Base-by-base conservation (phyloP, 2,113 vertebrate species). In the Larimichthys polyactis region DNA sequence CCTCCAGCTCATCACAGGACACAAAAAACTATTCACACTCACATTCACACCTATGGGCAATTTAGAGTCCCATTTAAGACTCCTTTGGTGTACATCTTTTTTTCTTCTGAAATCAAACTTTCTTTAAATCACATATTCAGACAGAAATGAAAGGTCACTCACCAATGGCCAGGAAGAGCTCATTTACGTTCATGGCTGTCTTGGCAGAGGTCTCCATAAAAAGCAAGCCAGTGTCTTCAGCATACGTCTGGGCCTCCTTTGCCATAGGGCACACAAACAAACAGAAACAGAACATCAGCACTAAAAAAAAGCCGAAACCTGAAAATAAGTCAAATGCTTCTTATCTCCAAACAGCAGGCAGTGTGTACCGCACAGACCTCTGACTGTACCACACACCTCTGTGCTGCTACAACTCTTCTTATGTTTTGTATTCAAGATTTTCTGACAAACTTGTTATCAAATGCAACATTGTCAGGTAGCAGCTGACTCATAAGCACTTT, bases 191-290 rank as follows among this genome's bases (percentile, higher is more conserved):
- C 95, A 96, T 95, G 75, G 96, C 96, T 0, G 96, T 96, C 89
- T 96, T 96, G 32, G 96, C 96, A 19, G 96, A 96, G 0, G 96
- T 96, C 88, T 96, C 96, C 96, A 96, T 96, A 62, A 96, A 96
- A 69, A 96, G 95, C 73, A 96, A 62, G 43, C 96, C 90, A 19
- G 95, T 96, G 93, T 96, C 96, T 82, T 96, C 96, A 15, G 96
- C 93, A 15, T 96, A 96, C 0, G 95, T 91, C 90, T 96, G 96
- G 29, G 96, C 96, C 73, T 96, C 96, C 96, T 96, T 74, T 29
- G 17, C 0, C 43, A 66, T 0, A 79, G 20, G 36, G n/a, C 49
- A 78, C 49, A 67, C 44, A 63, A 59, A 67, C 17, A 76, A 57
- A 82, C 12, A 72, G 0, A 64, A 16, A 40, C 2, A 36, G 0